phyloP scores from a whole-genome alignment of 1,140 invertebrate species.

The Stegodyphus dumicola region DNA sequence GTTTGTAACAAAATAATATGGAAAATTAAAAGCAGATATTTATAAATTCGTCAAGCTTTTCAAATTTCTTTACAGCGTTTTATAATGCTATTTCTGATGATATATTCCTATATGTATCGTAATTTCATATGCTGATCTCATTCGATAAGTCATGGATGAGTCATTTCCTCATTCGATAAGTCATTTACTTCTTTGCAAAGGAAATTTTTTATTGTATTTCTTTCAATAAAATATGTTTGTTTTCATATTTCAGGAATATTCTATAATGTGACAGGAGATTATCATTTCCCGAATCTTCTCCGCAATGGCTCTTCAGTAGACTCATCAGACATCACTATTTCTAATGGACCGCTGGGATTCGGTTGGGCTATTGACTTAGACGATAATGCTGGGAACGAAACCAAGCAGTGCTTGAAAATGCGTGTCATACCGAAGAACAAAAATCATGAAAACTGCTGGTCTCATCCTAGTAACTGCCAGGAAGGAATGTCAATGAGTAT shows the following conservation, averaged over 20 bases:
- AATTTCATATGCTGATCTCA: no score
- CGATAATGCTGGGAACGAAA: neutral
- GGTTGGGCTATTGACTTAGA: slow-evolving; percentile 26
- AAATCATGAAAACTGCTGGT: slow-evolving; percentile 17
- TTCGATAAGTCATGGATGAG: no score
- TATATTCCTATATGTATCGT: no score
- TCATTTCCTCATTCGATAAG: no score
- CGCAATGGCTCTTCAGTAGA: neutral
- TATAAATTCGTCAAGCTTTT: no score
- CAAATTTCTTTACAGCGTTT: no score
- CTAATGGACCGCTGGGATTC: slow-evolving; percentile 50
- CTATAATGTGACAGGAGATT: slow-evolving; percentile 42
- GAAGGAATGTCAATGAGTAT: slow-evolving; percentile 36
- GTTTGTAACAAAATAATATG: no score
- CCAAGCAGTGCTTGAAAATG: slow-evolving; percentile 16
- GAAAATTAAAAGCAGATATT: no score
- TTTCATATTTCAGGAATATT: neutral
- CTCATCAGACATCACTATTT: slow-evolving; percentile 4
- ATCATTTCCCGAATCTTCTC: slow-evolving; percentile 37
- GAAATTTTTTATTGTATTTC: neutral
- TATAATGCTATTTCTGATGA: no score
- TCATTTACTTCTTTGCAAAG: neutral
- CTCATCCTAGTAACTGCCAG: slow-evolving; percentile 15
- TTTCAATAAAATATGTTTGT: neutral
- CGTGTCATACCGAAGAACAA: neutral